Evolutionary conservation across 2,888 invertebrate genomes (phyloP).

Genomic region (Cynaeus angustus): DNA sequence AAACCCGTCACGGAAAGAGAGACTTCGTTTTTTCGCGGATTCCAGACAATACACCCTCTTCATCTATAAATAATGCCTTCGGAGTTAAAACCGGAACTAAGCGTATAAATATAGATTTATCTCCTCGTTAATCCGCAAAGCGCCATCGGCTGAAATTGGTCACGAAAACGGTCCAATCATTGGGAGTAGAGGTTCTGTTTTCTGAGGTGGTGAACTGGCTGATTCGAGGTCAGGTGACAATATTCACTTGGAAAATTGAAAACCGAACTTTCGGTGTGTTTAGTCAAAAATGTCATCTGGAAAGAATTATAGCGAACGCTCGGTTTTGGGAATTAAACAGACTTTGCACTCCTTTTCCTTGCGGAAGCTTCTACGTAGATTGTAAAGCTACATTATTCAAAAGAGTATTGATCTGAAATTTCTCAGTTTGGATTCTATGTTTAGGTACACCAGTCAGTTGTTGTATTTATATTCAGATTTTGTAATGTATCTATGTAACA

Average conservation of each 20-base stretch:
- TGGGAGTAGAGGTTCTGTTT: neutral
- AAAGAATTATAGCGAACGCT: too few species aligned
- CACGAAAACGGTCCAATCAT: slow-evolving; percentile 22
- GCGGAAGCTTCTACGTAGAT: too few species aligned
- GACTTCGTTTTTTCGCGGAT: slow-evolving; percentile 21
- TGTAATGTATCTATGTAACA: too few species aligned
- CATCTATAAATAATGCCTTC: slow-evolving; percentile 31
- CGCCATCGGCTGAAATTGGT: slow-evolving; percentile 10
- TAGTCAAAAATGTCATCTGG: too few species aligned
- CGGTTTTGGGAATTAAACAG: too few species aligned
- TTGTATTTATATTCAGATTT: too few species aligned
- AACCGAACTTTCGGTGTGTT: too few species aligned
- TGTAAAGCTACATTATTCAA: too few species aligned
- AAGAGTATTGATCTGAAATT: too few species aligned
- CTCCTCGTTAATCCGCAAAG: slow-evolving; percentile 33
- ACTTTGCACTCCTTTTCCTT: too few species aligned
- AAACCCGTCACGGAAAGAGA: slow-evolving; percentile 26
- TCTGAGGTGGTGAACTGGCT: neutral
- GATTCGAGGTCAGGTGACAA: neutral
- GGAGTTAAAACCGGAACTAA: slow-evolving; percentile 31
- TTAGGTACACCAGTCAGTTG: too few species aligned
- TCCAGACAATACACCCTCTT: slow-evolving; percentile 36
- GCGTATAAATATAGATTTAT: slow-evolving; percentile 44
- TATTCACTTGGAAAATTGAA: neutral
- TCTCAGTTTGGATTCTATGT: too few species aligned